Base-by-base conservation (phyloP, 2,888 invertebrate genomes). In the Drosophila algonquin region DNA sequence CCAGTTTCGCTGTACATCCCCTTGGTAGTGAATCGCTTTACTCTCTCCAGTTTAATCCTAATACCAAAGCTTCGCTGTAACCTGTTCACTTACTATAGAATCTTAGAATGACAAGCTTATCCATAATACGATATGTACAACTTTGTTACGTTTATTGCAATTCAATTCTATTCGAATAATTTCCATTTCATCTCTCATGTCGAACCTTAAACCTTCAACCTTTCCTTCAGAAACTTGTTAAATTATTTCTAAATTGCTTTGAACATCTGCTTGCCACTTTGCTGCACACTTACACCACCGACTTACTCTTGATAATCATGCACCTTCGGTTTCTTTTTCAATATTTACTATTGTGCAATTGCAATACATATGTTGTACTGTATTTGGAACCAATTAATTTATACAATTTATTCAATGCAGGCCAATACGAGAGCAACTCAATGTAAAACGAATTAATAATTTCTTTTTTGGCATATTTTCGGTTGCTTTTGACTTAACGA, bases 401-500 rank as follows among this genome's bases (percentile, higher is more conserved):
- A 65, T 68, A 59, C 53, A 79, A 62, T 73, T 67, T 73, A 72
- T 73, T 67, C 67, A 73, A 83, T 71, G 63, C 72, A 79, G 83
- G 77, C 77, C 77, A 71, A 62, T 62, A 59, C 62, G 70, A 73
- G 48, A 65, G 61, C 71, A 52, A 60, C 71, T 73, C 71, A 79
- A 81, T 80, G 47, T 51, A 72, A 80, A 75, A 72, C 68, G 67
- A 75, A 80, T 73, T 75, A 70, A 79, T 83, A 76, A 79, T 80
- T 75, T 89, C 77, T 80, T 84, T 75, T 83, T 84, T 76, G 80
- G 75, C 81, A 83, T 84, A 75, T 80, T 84, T 84, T 84, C 75
- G 81, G 81, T 85, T 85, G 80, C 80, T 82, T 87, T 87, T 77
- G 78, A 79, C 80, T 80, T 79, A 77, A 84, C 86, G 82, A 84